phyloP scores from a whole-genome alignment of 2,888 invertebrate species.

The Sinohyriopsis cumingii region DNA sequence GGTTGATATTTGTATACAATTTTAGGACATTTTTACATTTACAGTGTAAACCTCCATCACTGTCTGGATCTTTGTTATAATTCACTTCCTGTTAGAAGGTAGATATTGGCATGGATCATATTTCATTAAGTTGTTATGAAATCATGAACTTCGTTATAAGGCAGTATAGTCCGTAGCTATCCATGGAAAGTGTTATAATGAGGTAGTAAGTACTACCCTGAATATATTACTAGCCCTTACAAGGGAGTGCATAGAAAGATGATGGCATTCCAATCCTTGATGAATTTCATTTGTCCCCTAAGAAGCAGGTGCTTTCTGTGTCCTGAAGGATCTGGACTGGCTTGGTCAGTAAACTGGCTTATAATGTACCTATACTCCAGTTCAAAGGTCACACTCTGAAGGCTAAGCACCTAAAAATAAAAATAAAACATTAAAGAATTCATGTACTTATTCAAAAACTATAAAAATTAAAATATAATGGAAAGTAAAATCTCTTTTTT shows the following conservation, averaged over 20 bases:
- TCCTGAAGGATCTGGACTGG: constrained; percentile 12
- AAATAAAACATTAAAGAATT: not conserved
- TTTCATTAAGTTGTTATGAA: no score
- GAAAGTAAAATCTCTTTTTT: not conserved
- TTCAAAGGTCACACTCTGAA: constrained; percentile 89
- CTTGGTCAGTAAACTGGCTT: constrained; percentile 2
- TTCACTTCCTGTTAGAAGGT: no score
- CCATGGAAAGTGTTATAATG: no score
- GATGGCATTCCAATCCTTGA: constrained; percentile 85
- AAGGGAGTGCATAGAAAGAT: constrained; percentile 91
- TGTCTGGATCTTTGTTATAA: no score
- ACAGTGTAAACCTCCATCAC: no score
- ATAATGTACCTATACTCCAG: constrained; percentile 77
- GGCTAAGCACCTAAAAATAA: constrained; percentile 79
- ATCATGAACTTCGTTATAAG: no score
- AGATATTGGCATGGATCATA: no score
- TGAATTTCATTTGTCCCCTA: constrained; percentile 88
- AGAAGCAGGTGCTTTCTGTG: constrained; percentile 70
- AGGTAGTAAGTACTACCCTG: no score
- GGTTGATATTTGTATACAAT: no score
- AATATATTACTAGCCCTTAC: constrained; percentile 77
- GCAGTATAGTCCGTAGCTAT: no score
- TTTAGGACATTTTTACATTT: no score
- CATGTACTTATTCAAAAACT: constrained; percentile 3
- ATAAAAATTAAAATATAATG: constrained; percentile 1